Conservation (phyloP, 2,888 invertebrate species). For the Epirrhoe tristata region DNA sequence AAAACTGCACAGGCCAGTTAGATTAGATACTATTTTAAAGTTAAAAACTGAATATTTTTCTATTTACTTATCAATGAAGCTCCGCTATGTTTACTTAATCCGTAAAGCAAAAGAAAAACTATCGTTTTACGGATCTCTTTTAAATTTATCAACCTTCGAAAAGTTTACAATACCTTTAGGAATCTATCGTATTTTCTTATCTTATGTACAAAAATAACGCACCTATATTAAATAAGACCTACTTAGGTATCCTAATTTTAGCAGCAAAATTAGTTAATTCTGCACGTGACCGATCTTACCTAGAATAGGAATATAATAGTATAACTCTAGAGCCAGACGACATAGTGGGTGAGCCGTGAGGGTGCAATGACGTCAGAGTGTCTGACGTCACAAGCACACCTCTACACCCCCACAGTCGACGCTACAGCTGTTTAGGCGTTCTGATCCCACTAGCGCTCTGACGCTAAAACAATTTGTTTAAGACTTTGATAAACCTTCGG, state of each 20-base stretch:
- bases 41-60: too few relatives aligned
- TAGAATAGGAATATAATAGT: slow-evolving; percentile 24
- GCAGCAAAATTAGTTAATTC: neutral
- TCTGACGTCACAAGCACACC: slow-evolving; percentile 62
- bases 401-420: slow-evolving; percentile 48
- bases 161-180: too few relatives aligned
- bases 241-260: neutral
- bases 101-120: too few relatives aligned
- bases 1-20: too few relatives aligned
- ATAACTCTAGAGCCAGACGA: slow-evolving; percentile 34
- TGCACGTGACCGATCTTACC: slow-evolving; percentile 28
- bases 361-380: slow-evolving; percentile 66
- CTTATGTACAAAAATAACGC: too few relatives aligned
- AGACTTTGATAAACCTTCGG: neutral
- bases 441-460: slow-evolving; percentile 29
- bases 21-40: too few relatives aligned
- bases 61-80: too few relatives aligned
- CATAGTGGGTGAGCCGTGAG: slow-evolving; percentile 38
- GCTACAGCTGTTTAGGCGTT: slow-evolving; percentile 62
- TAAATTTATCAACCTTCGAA: too few relatives aligned
- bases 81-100: too few relatives aligned
- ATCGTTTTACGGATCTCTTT: too few relatives aligned
- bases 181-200: too few relatives aligned
- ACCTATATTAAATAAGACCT: too few relatives aligned
- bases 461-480: slow-evolving; percentile 18